Evolutionary conservation across 2,113 vertebrate species (phyloP), one percentile per base, ranked within the genome.

Genomic region (Melospiza melodia): DNA sequence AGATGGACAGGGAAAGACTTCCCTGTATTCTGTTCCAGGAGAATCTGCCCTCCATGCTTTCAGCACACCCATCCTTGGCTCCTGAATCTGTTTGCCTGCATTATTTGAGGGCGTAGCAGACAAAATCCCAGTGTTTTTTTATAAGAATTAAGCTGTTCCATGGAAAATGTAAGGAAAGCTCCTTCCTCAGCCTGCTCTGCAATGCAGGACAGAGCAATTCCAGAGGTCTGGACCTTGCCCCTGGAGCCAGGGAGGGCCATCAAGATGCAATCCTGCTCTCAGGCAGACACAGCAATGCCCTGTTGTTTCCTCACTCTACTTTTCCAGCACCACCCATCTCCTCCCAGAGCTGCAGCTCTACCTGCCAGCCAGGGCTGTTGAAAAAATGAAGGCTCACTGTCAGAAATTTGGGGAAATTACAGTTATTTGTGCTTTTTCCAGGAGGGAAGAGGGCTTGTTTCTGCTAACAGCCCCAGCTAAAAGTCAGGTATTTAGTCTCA

Each of bases 391-490:
- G 39, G 37, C 18, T 72, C 63, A 6, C 52, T 59, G 33, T 68
- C 75, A 83, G 79, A 92, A 90, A 90, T 92, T 48, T 51, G 24
- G 52, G 43, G 46, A 48, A 88, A 93, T 86, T 68, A 86, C 72
- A 92, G 91, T 49, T 73, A 79, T 76, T 54, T 92, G 35, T 72
- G 80, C 54, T 87, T 86, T 79, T 65, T 73, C 66, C 75, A 41
- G 89, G 58, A 65, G 37, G 66, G n/a, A 90, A 61, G 19, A 88
- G 19, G 67, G 23, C 33, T 52, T 31, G 21, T 48, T 41, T 83
- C 67, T 85, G 44, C 44, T 55, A 88, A 65, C 6, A 2, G 62
- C 44, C 68, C 61, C 5, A 37, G 9, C 30, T 51, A 7, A n/a
- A 75, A 82, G 9, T 37, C 51, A 72, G 0, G 5, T 59, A 27